phyloP scores from a whole-genome alignment of 2,113 vertebrate species.

The Chaetops frenatus region DNA sequence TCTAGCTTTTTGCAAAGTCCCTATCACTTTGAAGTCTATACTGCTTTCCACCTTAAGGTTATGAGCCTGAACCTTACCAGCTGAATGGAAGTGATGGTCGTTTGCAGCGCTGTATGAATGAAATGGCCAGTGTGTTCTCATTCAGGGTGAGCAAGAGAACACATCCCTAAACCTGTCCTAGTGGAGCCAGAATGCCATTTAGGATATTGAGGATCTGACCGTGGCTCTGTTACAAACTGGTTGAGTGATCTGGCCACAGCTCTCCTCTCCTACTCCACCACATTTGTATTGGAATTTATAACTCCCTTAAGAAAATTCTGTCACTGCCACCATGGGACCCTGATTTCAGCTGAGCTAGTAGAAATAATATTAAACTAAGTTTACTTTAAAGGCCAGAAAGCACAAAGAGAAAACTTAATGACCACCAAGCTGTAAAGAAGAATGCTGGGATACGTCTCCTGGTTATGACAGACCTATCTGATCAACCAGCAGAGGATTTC shows the following conservation, averaged over 20 bases:
- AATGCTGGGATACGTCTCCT: rapidly evolving
- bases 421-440: background rate
- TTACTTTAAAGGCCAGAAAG: background rate
- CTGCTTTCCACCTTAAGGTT: background rate
- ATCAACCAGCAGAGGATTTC: background rate
- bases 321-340: background rate
- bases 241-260: background rate
- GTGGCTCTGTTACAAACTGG: background rate
- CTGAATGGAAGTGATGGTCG: background rate
- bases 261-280: background rate
- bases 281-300: background rate
- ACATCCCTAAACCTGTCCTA: background rate
- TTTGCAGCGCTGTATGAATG: background rate
- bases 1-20: background rate
- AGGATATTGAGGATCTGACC: background rate
- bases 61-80: background rate
- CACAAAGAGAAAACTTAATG: background rate
- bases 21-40: conserved; percentile 6
- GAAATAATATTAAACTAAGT: background rate
- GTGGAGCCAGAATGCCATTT: background rate
- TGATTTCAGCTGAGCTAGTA: background rate
- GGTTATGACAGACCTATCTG: background rate
- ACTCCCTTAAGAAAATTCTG: background rate
- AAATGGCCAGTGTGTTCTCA: background rate
- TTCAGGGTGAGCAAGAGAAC: background rate